Base-by-base conservation (phyloP, 2,888 invertebrate genomes). In the Holacanthella duospinosa region DNA sequence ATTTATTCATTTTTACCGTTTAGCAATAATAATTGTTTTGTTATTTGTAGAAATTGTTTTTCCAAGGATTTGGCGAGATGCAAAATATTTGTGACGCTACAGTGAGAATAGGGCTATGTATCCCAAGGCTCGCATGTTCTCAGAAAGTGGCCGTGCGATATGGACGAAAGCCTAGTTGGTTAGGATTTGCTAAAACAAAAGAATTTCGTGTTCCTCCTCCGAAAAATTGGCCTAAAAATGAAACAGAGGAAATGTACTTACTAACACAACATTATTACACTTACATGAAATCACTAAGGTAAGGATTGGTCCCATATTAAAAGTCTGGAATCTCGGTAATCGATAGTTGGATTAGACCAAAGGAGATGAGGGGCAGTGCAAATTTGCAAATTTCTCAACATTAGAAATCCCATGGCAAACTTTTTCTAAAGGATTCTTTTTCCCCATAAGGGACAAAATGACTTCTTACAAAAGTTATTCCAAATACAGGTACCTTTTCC, bases 121-220 rank as follows among this genome's bases (percentile, higher is more conserved):
- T 36, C 36, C 36, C 36, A 36, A 36, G 36, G 16, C 9, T 16
- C 36, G 36, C 9, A 36, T 36, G 36, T 16, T 36, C 36, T 36
- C 36, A 36, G 16, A 16, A 36, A 16, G 16, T 36, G 9, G 6
- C 36, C 16, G 36, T 36, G 6, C 36, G 36, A 16, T 36, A 36
- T 16, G 16, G 36, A 16, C 81, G 87, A 70, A 91, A 92, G 77
- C 91, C 91, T 0, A 79, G 85, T 67, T 89, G 89, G 88, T 63
- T 89, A 56, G 88, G 88, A 1, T 83, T 83, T 19, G 91, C 91
- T 0, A 89, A 87, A 79, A 85, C 83, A 71, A 92, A 91, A 80
- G 69, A 87, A 57, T 91, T 83, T 77, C 83, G 84, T 68, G 81
- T 91, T 65, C 85, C 87, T 0, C 79, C 80, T 71, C 82, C 82